A percentile compares a stretch with the other conserved stretches of the same genome.
These are phyloP conservation scores for Tylochromis polylepis DNA, from an alignment of 2,113 vertebrate species.

Conservation along the genomic window DNA sequence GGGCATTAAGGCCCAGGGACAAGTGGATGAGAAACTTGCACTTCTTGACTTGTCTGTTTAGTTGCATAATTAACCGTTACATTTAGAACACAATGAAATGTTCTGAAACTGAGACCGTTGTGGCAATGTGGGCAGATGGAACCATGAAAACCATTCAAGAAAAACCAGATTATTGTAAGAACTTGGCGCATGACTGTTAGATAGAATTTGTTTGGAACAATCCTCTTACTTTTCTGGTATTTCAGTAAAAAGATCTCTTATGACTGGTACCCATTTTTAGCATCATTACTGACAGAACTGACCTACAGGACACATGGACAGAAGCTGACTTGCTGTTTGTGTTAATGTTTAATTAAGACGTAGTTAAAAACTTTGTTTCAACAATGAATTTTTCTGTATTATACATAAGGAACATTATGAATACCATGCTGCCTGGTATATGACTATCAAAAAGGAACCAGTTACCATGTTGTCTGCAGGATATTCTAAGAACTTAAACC, in stretches of 20 bases:
- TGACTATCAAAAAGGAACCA: neutral
- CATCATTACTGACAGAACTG: neutral
- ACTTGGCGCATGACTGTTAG: accelerated
- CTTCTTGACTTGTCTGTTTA: neutral
- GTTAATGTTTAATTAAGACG: neutral
- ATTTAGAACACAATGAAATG: neutral
- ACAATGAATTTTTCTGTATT: neutral
- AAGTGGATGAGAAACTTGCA: neutral
- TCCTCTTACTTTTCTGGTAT: neutral
- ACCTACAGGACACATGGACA: neutral
- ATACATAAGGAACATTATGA: neutral
- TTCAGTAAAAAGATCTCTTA: neutral
- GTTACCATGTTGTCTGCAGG: neutral
- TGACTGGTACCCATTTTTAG: neutral
- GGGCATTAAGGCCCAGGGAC: neutral
- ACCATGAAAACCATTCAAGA: neutral
- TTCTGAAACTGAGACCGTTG: neutral
- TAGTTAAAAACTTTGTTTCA: neutral
- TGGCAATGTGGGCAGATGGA: neutral
- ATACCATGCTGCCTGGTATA: neutral
- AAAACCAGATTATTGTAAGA: neutral
- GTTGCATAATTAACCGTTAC: neutral
- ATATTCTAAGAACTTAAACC: neutral
- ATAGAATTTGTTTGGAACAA: neutral
- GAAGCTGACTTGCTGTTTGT: neutral